phyloP scores from a whole-genome alignment of 2,888 invertebrate species.

The Drosophila tripunctata region DNA sequence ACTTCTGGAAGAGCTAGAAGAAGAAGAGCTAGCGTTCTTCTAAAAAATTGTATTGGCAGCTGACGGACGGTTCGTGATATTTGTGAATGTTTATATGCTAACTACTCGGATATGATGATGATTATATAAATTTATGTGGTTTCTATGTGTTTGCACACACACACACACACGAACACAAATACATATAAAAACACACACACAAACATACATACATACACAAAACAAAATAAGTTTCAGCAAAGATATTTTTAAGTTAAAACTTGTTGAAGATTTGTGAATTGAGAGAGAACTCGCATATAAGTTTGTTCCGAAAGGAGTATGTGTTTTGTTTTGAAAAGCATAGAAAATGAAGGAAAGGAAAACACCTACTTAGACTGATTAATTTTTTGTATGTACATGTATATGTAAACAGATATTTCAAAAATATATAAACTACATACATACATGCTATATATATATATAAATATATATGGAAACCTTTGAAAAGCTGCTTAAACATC shows the following conservation, averaged over 20 bases:
- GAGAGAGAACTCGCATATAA: constrained; percentile 11
- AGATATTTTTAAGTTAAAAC: constrained; percentile 48
- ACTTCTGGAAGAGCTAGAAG: background rate
- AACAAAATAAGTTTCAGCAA: constrained; percentile 32
- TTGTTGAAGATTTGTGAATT: constrained; percentile 39
- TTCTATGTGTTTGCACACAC: constrained; percentile 50
- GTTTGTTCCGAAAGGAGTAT: constrained; percentile 21
- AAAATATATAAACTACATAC: constrained; percentile 18
- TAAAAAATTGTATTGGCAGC: background rate
- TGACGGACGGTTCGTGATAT: constrained; percentile 64
- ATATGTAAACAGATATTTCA: constrained; percentile 49
- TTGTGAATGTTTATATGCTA: constrained; percentile 49
- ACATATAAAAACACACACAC: constrained; percentile 37
- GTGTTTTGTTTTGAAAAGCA: constrained; percentile 21
- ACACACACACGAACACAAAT: constrained; percentile 23
- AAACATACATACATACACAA: constrained; percentile 20
- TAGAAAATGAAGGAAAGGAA: constrained; percentile 29
- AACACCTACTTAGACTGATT: constrained; percentile 78
- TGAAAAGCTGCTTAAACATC: constrained; percentile 46
- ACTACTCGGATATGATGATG: constrained; percentile 26
- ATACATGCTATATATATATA: constrained; percentile 4
- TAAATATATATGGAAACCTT: constrained; percentile 23
- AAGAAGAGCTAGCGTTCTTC: background rate
- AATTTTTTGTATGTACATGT: constrained; percentile 74
- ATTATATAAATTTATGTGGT: constrained; percentile 46